Evolutionary conservation across 2,797 vertebrate species (phyloP).

Genomic region (Amphiprion clarkii): DNA sequence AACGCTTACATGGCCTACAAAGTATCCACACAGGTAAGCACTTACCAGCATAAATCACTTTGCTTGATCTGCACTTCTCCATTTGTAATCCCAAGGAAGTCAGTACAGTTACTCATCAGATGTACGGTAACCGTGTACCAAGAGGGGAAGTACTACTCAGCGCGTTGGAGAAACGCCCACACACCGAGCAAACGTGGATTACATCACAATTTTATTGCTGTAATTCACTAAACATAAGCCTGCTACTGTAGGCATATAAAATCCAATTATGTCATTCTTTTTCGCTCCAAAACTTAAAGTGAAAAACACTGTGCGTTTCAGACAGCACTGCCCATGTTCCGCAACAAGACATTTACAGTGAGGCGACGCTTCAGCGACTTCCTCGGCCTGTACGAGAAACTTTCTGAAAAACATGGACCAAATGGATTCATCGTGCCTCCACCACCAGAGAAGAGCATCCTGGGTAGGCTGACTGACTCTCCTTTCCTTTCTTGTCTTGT

Average conservation of each 20-base stretch:
- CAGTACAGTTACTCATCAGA: not conserved
- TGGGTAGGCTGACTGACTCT: constrained; percentile 84
- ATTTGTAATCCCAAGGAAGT: constrained; percentile 5
- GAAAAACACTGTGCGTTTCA: constrained; percentile 65
- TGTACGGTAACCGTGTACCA: not conserved
- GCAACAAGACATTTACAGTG: constrained; percentile 92
- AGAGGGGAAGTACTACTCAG: constrained; percentile 16
- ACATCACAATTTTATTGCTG: not conserved
- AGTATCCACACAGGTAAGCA: constrained; percentile 94
- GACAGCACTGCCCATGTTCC: constrained; percentile 95
- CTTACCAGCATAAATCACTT: not conserved
- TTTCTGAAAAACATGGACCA: constrained; percentile 94
- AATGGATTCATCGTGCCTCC: constrained; percentile 96
- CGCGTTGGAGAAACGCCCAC: not conserved
- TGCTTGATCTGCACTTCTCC: not conserved
- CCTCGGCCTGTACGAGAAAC: constrained; percentile 96
- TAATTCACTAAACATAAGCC: not conserved
- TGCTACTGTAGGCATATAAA: not conserved
- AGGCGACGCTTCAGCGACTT: constrained; percentile 98
- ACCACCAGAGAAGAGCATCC: constrained; percentile 95
- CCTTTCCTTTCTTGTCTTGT: not conserved
- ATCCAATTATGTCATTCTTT: not conserved
- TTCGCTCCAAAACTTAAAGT: too few species aligned
- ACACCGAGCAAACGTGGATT: not conserved
- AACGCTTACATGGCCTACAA: constrained; percentile 98